Conservation (phyloP, 1,140 invertebrate species). For the Eupristina koningsbergeri region DNA sequence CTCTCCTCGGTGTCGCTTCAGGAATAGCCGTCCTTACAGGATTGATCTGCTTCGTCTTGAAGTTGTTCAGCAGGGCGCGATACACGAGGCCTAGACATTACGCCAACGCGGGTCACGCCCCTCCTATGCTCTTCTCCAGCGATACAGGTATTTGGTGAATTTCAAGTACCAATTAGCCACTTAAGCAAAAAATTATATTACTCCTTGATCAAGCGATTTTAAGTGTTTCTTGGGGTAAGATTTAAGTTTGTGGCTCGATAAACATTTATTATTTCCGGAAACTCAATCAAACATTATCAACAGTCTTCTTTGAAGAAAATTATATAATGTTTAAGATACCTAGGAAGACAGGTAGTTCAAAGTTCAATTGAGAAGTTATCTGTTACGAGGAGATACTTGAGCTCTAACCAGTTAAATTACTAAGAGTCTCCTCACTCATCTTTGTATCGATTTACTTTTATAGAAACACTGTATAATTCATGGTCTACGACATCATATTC, state of each 20-base stretch:
- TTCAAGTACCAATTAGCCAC: background rate
- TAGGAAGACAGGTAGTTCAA: background rate
- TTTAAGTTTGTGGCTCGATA: too few species aligned
- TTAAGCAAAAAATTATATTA: too few species aligned
- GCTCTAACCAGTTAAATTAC: background rate
- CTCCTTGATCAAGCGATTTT: too few species aligned
- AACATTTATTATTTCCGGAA: too few species aligned
- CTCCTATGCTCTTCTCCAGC: conserved; percentile 87
- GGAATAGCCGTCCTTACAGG: conserved; percentile 87
- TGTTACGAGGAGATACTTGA: background rate
- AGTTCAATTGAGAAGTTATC: background rate
- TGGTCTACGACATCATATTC: too few species aligned
- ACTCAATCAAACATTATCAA: too few species aligned
- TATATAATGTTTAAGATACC: too few species aligned
- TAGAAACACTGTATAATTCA: background rate
- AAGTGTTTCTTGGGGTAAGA: too few species aligned
- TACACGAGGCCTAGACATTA: conserved; percentile 83
- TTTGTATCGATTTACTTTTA: background rate
- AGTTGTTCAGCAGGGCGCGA: conserved; percentile 82
- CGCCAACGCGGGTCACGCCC: conserved; percentile 85
- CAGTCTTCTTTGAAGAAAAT: too few species aligned
- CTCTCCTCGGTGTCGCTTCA: conserved; percentile 84
- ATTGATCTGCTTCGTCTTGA: conserved; percentile 88
- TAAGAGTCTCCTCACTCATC: background rate
- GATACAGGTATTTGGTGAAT: conserved; percentile 77